These are phyloP conservation scores for Apogon hyalosoma DNA, from an alignment of 2,797 vertebrate genomes.

Conservation along the genomic window DNA sequence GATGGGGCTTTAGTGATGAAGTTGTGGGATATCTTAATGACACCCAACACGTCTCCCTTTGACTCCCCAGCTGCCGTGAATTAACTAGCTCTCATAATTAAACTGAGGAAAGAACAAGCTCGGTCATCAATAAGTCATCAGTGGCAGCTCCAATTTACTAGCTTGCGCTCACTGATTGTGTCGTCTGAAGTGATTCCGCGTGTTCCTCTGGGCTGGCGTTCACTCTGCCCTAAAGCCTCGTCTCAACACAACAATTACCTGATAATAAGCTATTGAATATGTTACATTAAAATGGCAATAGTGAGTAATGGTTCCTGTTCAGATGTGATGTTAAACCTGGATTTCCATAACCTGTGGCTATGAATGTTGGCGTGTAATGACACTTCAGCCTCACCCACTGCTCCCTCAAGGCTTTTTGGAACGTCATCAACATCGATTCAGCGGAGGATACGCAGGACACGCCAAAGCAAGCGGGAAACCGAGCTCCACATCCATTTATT, in stretches of 20 bases:
- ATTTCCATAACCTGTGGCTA: constrained; percentile 53
- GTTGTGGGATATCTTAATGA: constrained; percentile 83
- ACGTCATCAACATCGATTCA: constrained; percentile 61
- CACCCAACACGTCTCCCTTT: constrained; percentile 74
- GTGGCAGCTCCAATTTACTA: constrained; percentile 62
- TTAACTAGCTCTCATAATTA: constrained; percentile 83
- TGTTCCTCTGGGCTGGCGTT: constrained; percentile 46
- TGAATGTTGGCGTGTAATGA: constrained; percentile 24
- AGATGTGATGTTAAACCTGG: constrained; percentile 38
- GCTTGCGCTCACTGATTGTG: constrained; percentile 58
- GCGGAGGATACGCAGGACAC: constrained; percentile 28
- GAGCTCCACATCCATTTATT: constrained; percentile 74
- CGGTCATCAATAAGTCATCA: constrained; percentile 80
- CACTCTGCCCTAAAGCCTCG: constrained; percentile 37
- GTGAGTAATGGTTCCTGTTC: constrained; percentile 51
- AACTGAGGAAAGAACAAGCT: constrained; percentile 78
- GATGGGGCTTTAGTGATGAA: constrained; percentile 79
- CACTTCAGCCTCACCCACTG: constrained; percentile 31
- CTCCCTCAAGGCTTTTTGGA: constrained; percentile 58
- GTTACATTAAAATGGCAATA: constrained; percentile 40
- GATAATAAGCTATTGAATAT: constrained; percentile 55
- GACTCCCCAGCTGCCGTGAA: constrained; percentile 70
- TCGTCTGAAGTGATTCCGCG: constrained; percentile 55
- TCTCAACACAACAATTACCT: constrained; percentile 42
- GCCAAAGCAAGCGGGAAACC: constrained; percentile 46